A percentile compares a stretch with the other conserved stretches of the same genome.
Evolutionary conservation across 1,140 invertebrate species (phyloP).

Genomic region (Macrosteles quadrilineatus): DNA sequence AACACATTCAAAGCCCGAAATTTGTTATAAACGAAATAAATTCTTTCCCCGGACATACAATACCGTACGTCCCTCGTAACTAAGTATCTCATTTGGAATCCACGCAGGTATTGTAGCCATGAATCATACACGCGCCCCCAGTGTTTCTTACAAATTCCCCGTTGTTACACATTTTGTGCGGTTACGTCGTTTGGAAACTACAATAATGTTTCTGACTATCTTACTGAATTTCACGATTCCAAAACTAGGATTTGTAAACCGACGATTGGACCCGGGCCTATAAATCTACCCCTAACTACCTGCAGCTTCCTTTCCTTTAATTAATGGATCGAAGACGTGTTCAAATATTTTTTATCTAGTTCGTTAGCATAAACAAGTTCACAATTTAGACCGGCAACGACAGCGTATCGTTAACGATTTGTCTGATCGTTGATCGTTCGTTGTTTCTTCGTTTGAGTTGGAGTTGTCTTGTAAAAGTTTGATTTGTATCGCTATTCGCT

Average conservation of each 20-base stretch:
- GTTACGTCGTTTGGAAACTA: background rate
- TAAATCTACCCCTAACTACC: conserved; percentile 14
- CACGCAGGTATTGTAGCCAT: no score
- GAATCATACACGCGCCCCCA: no score
- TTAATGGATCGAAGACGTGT: conserved; percentile 12
- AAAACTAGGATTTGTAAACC: background rate
- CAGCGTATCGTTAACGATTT: conserved; percentile 3
- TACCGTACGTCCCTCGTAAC: no score
- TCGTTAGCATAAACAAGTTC: conserved; percentile 20
- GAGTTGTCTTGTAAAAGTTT: no score
- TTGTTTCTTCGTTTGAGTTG: no score
- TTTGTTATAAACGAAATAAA: no score
- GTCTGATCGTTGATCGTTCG: background rate
- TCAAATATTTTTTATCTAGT: conserved; percentile 21
- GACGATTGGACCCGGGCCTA: background rate
- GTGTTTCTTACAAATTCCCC: no score
- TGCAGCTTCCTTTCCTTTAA: background rate
- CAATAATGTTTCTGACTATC: background rate
- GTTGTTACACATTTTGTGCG: no score
- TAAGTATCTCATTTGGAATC: no score
- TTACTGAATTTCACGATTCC: background rate
- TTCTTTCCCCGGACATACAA: no score
- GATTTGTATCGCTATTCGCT: no score
- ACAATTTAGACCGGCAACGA: conserved; percentile 13
- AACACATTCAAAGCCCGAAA: no score